Base-by-base conservation (phyloP, 2,797 vertebrate species). In the Carapus acus region DNA sequence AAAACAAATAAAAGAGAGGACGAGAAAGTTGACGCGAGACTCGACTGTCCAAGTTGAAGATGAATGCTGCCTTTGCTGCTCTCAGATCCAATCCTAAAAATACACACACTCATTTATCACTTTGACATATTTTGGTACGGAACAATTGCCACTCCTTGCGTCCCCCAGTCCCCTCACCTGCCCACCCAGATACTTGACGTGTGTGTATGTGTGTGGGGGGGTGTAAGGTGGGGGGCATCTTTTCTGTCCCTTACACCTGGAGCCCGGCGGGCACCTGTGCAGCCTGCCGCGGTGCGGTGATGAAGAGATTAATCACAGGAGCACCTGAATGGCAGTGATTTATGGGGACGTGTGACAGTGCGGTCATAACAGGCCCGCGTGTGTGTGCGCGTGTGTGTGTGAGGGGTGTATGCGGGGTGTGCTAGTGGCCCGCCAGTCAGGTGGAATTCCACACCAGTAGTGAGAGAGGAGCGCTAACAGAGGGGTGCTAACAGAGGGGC, bases 331-430 rank as follows among this genome's bases (percentile, higher is more conserved):
- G 73, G 62, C 21, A 62, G 69, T 77, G 77, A 83, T 81, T 80
- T 65, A 77, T 82, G 78, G 46, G 58, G 53, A 73, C 70, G 62
- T 56, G 52, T 67, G 69, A 72, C 71, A 71, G 69, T 50, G 68
- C 70, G 80, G 79, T 83, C 83, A 88, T 73, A 87, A 84, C 81
- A 85, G 8, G 3, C 54, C 61, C n/a, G n/a, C n/a, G n/a, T n/a
- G n/a, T n/a, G n/a, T n/a, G n/a, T n/a, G n/a, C n/a, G n/a, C n/a
- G n/a, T n/a, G n/a, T n/a, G n/a, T n/a, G n/a, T n/a, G n/a, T n/a
- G 64, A 63, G 22, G 58, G 60, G 52, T 76, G 53, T 62, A 81
- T 85, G 77, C 53, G 65, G 69, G 73, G 57, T 14, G 40, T 67
- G 62, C 54, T 54, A 12, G 14, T 33, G 31, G 31, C 14, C 3